Percentiles rank a stretch among this genome's conserved stretches.
phyloP scores from a whole-genome alignment of 1,140 invertebrate species.

The Andrena cerasifolii region DNA sequence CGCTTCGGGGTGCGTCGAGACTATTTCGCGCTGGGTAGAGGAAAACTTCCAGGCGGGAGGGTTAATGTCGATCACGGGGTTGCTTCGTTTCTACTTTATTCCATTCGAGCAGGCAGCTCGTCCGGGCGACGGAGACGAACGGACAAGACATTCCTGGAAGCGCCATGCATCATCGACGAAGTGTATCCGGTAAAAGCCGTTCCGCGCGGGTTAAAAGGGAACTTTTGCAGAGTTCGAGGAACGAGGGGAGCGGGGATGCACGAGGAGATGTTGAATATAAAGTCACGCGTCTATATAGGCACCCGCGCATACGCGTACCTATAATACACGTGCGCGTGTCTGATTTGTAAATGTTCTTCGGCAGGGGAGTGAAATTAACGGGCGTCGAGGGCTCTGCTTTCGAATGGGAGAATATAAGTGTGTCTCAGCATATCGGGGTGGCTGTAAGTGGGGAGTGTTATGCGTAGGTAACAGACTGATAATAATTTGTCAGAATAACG shows the following conservation, averaged over 20 bases:
- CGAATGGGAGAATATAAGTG: too few relatives aligned
- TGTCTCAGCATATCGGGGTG: too few relatives aligned
- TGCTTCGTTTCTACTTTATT: neutral
- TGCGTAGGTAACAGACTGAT: too few relatives aligned
- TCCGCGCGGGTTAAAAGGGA: constrained; percentile 34
- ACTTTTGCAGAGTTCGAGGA: constrained; percentile 24
- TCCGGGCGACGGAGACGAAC: neutral
- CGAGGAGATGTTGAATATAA: constrained; percentile 24
- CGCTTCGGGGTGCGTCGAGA: neutral
- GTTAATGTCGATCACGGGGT: constrained; percentile 11
- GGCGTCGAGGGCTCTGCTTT: too few relatives aligned
- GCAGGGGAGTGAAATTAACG: too few relatives aligned
- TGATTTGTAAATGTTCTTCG: constrained; percentile 15
- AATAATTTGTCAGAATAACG: too few relatives aligned
- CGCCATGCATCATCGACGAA: constrained; percentile 33
- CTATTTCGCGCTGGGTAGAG: too few relatives aligned
- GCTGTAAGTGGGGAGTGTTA: too few relatives aligned
- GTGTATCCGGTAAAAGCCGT: constrained; percentile 18
- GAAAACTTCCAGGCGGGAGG: neutral
- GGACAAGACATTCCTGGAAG: constrained; percentile 33
- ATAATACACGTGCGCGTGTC: neutral
- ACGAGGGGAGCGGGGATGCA: neutral
- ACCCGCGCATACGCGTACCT: neutral
- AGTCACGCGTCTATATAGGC: constrained; percentile 1
- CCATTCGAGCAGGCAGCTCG: neutral